These are phyloP conservation scores for Pectinophora gossypiella DNA, from an alignment of 1,140 invertebrate species.

Conservation along the genomic window DNA sequence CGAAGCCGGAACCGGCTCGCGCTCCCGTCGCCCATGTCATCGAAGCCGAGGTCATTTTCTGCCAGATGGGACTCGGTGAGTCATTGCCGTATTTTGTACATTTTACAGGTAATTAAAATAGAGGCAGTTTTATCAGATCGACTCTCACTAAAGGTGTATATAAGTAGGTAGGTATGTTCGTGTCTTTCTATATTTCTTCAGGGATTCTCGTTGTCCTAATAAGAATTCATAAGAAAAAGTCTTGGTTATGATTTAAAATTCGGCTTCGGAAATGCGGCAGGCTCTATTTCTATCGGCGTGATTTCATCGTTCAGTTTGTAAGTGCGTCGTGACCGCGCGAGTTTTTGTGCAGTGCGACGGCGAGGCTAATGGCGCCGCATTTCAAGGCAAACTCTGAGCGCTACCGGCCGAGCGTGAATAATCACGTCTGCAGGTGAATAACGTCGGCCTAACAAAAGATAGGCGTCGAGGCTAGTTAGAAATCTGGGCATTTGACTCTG, in stretches of 20 bases:
- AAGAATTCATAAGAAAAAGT: no score
- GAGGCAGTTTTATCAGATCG: no score
- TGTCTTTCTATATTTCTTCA: no score
- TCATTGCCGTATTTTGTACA: no score
- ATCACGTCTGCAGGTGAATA: conserved; percentile 25
- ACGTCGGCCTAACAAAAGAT: neutral
- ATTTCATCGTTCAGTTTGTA: conserved; percentile 22
- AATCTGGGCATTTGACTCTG: no score
- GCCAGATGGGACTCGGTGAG: conserved; percentile 81
- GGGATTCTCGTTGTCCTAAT: no score
- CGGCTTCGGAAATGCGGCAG: neutral
- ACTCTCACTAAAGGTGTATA: no score
- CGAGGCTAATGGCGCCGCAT: conserved; percentile 13
- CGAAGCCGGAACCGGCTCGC: conserved; percentile 28
- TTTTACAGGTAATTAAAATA: no score
- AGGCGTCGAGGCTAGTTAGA: no score
- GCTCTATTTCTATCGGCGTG: conserved; percentile 12
- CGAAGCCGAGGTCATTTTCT: conserved; percentile 80
- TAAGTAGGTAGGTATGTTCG: no score
- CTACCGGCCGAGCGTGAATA: conserved; percentile 27
- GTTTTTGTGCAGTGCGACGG: conserved; percentile 16
- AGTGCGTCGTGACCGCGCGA: conserved; percentile 4
- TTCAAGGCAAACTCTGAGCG: conserved; percentile 14
- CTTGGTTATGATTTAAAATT: no score
- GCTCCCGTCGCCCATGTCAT: conserved; percentile 71